Base-by-base conservation (phyloP, 1,140 invertebrate species). In the Drosophila grimshawi region DNA sequence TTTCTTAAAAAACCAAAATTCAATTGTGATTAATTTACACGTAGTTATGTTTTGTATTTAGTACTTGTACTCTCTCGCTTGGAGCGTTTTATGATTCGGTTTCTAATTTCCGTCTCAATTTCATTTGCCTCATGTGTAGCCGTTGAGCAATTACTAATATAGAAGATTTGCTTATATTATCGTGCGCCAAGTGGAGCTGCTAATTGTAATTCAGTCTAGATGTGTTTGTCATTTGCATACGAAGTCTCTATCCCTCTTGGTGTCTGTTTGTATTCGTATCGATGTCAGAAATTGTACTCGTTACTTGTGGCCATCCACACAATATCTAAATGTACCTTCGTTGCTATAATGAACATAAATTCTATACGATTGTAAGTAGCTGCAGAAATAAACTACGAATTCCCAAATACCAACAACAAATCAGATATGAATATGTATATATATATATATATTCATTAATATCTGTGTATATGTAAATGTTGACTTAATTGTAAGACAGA, bases 11-110 rank as follows among this genome's bases (percentile, higher is more conserved):
- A 67, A 52, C 56, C 41, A 73, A 60, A 62, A 80, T 89, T 88
- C 77, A 66, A 88, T 88, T 88, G 83, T 88, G 83, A 88, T 88
- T 88, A 83, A 74, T 89, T 88, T 83, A 88, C 74, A 85, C 68
- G 70, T 81, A 81, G 75, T 39, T 81, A 86, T 79, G 76, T 89
- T 89, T 83, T 83, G 52, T 80, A 83, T 80, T 78, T 89, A 76
- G 83, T 75, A 67, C 59, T 68, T 45, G 65, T 68, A 74, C 51
- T 37, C 46, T 35, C 51, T 53, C 53, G 27, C 61, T 73, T 41
- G 55, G 8, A 71, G 45, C 61, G 30, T 49, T 49, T 62, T 35
- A 37, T 27, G 45, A 43, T 62, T 74, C 30, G 6, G 57, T 69
- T 59, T 53, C 10, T 43, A 37, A 37, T 29, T 53, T 41, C 53